phyloP scores from a whole-genome alignment of 2,888 invertebrate genomes.

The Zelleria hepariella region DNA sequence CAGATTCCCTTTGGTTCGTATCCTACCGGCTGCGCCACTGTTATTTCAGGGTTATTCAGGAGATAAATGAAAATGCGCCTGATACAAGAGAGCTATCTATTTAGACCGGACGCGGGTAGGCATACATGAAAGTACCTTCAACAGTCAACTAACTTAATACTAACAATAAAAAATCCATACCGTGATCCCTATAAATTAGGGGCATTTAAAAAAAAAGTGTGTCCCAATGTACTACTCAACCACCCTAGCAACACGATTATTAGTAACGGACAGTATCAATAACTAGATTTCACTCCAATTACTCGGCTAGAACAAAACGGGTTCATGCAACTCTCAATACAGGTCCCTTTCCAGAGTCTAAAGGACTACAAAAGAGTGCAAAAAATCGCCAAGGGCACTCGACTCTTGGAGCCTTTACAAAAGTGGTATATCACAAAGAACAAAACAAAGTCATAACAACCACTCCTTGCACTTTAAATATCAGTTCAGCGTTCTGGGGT shows the following conservation, averaged over 20 bases:
- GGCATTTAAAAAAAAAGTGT: not conserved
- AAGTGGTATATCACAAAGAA: slow-evolving; percentile 20
- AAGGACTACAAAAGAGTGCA: not conserved
- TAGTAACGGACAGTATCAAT: not conserved
- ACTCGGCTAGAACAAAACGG: not conserved
- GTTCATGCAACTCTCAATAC: not conserved
- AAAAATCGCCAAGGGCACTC: slow-evolving; percentile 34
- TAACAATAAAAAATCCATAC: too few species aligned
- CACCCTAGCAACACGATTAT: not conserved
- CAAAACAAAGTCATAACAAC: slow-evolving; percentile 60
- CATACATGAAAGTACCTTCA: too few species aligned
- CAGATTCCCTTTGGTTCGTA: too few species aligned
- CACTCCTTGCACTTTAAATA: slow-evolving; percentile 49
- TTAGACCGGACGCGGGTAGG: too few species aligned
- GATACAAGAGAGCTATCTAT: too few species aligned
- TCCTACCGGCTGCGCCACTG: too few species aligned
- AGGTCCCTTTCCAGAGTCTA: not conserved
- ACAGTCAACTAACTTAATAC: too few species aligned
- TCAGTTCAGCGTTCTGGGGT: slow-evolving; percentile 47
- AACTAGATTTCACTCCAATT: not conserved
- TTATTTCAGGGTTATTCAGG: too few species aligned
- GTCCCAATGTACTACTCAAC: too few species aligned
- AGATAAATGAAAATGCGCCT: too few species aligned
- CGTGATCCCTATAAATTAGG: too few species aligned
- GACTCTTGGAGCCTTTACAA: slow-evolving; percentile 19